Conservation (phyloP, 2,797 vertebrate species). For the Scolopax rusticola region DNA sequence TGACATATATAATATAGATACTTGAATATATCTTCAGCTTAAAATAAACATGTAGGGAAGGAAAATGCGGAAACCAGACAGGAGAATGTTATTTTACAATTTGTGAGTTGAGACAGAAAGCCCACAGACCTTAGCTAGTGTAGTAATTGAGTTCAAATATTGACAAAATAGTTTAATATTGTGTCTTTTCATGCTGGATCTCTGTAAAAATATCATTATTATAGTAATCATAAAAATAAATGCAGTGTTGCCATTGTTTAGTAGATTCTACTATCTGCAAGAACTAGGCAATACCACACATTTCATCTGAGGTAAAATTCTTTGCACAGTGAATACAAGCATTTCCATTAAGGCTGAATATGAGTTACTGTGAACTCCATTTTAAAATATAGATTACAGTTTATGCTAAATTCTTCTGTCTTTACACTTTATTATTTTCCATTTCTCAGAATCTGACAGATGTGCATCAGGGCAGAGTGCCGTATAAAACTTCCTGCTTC, state of each 20-base stretch:
- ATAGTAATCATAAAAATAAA: not conserved
- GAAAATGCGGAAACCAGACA: not conserved
- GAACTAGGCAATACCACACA: not conserved
- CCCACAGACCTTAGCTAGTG: not conserved
- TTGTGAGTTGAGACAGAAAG: not conserved
- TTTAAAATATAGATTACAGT: not conserved
- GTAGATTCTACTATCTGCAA: not conserved
- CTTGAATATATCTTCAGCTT: not conserved
- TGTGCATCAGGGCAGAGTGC: not conserved
- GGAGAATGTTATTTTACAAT: not conserved
- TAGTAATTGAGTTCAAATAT: not conserved
- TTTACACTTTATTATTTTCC: conserved; percentile 15
- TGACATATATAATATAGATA: not conserved
- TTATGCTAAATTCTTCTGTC: not conserved
- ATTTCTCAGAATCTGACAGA: not conserved
- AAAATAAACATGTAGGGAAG: not conserved
- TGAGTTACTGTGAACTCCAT: not conserved
- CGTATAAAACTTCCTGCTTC: not conserved
- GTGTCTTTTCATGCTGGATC: not conserved
- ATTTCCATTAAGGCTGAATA: conserved; percentile 14
- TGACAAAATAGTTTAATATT: not conserved
- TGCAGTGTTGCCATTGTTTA: not conserved
- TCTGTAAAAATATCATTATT: not conserved
- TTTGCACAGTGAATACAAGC: not conserved
- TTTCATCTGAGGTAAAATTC: not conserved